phyloP scores from a whole-genome alignment of 2,113 vertebrate species.

The Strix aluco region DNA sequence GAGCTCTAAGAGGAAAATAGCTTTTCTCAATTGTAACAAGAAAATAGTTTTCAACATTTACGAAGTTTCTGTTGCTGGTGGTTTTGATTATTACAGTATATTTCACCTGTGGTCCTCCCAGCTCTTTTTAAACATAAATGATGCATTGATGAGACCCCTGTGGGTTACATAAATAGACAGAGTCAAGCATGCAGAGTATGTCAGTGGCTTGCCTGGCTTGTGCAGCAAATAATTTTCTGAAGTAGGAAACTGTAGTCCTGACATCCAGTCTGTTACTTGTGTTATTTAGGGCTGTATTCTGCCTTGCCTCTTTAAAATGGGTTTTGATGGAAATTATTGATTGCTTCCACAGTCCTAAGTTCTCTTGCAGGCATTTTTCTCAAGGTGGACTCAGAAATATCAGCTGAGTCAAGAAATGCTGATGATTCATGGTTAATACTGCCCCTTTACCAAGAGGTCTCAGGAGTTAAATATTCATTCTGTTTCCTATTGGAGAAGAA shows the following conservation, averaged over 20 bases:
- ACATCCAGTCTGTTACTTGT: neutral
- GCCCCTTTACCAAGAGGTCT: neutral
- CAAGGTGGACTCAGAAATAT: conserved; percentile 20
- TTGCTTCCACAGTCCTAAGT: neutral
- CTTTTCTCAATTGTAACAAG: neutral
- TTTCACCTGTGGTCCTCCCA: neutral
- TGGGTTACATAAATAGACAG: neutral
- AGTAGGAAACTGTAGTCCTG: neutral
- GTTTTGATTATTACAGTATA: neutral
- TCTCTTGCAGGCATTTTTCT: conserved; percentile 39
- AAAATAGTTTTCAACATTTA: neutral
- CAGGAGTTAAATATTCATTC: conserved; percentile 9
- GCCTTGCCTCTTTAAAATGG: conserved; percentile 15
- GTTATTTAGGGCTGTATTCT: conserved; percentile 49
- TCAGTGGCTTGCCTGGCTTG: neutral
- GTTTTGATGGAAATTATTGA: conserved; percentile 35
- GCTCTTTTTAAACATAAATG: conserved; percentile 1
- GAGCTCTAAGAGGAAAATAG: neutral
- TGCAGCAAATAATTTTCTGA: conserved; percentile 34
- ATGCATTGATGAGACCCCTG: neutral
- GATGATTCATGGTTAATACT: conserved; percentile 48
- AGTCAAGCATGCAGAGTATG: conserved; percentile 20
- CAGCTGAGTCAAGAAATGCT: conserved; percentile 8
- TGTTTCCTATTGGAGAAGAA: conserved; percentile 21
- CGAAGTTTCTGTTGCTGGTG: neutral